phyloP scores from a whole-genome alignment of 2,888 invertebrate genomes.

The Limnephilus auricula region DNA sequence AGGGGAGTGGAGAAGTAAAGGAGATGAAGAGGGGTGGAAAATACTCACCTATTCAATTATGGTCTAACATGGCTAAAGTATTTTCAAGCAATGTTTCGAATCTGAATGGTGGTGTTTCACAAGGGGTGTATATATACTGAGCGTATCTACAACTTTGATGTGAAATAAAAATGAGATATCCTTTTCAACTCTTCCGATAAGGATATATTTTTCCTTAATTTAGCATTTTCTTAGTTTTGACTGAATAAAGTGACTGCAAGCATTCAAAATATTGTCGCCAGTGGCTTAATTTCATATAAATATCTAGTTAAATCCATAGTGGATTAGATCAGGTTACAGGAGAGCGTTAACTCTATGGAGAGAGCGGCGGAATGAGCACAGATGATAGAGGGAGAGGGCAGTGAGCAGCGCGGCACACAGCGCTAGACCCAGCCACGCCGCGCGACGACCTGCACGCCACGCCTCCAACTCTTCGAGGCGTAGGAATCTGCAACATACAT shows the following conservation, averaged over 20 bases:
- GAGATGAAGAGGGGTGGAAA: too few relatives aligned
- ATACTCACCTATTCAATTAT: too few relatives aligned
- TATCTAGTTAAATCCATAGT: neutral
- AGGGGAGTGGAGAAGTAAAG: too few relatives aligned
- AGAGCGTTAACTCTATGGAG: neutral
- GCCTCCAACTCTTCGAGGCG: conserved; percentile 57
- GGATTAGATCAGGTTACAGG: neutral
- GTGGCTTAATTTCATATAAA: neutral
- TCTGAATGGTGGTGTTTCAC: too few relatives aligned
- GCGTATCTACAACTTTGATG: neutral
- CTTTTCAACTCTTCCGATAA: neutral
- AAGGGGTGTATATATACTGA: too few relatives aligned
- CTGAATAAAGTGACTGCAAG: neutral
- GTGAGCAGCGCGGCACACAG: conserved; percentile 55
- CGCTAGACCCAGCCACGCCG: conserved; percentile 57
- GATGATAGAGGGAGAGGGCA: conserved; percentile 56
- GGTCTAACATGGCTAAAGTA: too few relatives aligned
- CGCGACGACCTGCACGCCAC: conserved; percentile 59
- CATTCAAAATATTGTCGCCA: neutral
- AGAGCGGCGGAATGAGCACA: conserved; percentile 4
- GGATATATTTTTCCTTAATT: too few relatives aligned
- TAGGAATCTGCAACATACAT: conserved; percentile 55
- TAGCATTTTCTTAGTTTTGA: neutral
- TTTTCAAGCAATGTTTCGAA: too few relatives aligned
- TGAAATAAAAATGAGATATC: neutral